These are phyloP conservation scores for Zoroaster sp. DNA, from an alignment of 53 echinoderm and acorn worm genomes.

Conservation along the genomic window DNA sequence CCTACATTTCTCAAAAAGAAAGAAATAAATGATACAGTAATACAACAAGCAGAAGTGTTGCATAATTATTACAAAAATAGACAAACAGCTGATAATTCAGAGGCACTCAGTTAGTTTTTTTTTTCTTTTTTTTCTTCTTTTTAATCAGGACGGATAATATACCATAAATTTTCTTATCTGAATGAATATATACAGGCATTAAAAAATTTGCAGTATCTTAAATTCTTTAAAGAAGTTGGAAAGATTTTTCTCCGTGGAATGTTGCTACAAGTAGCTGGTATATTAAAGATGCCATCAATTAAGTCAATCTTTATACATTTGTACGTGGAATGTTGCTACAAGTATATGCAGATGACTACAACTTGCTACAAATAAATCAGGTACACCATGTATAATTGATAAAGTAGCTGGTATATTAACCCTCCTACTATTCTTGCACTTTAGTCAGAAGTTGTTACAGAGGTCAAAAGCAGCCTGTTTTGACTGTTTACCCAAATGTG, in stretches of 20 bases:
- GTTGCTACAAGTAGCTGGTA: neutral
- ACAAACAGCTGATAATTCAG: constrained; percentile 8
- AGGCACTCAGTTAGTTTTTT: constrained; percentile 27
- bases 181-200: constrained; percentile 48
- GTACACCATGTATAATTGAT: too few species aligned
- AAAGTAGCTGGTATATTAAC: too few species aligned
- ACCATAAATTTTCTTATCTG: constrained; percentile 26
- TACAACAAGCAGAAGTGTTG: neutral
- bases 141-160: constrained; percentile 10
- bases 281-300: too few species aligned
- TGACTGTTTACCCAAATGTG: too few species aligned
- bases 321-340: neutral
- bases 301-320: too few species aligned
- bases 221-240: neutral
- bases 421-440: too few species aligned
- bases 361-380: neutral
- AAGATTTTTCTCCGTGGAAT: neutral
- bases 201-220: neutral
- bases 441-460: too few species aligned
- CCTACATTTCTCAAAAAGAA: neutral
- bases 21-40: neutral
- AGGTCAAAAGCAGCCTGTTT: too few species aligned
- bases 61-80: constrained; percentile 60
- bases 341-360: neutral
- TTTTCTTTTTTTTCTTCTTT: too few species aligned